Percentiles rank a stretch among this genome's conserved stretches.
Evolutionary conservation across 2,888 invertebrate genomes (phyloP).

Genomic region (Taphrorychus bicolor): DNA sequence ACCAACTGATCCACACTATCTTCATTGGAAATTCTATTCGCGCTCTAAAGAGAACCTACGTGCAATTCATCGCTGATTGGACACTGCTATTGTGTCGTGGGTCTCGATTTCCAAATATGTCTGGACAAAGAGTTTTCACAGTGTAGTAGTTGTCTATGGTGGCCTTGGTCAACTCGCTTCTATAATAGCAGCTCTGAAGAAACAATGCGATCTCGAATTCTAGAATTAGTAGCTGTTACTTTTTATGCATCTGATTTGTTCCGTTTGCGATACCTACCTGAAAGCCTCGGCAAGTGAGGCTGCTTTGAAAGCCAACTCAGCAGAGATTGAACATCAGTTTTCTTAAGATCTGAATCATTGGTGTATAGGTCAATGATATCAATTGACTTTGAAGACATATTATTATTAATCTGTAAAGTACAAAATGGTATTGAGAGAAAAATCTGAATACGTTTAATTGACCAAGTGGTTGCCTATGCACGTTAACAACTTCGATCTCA

Average conservation of each 20-base stretch:
- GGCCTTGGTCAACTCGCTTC: slow-evolving; percentile 71
- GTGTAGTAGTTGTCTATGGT: slow-evolving; percentile 75
- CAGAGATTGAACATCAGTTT: slow-evolving; percentile 67
- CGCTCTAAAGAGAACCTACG: slow-evolving; percentile 62
- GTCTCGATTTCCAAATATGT: slow-evolving; percentile 68
- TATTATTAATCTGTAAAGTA: too few relatives aligned
- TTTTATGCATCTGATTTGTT: too few relatives aligned
- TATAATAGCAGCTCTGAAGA: slow-evolving; percentile 72
- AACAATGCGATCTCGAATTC: slow-evolving; percentile 65
- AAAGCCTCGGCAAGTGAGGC: slow-evolving; percentile 69
- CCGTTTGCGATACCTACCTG: slow-evolving; percentile 61
- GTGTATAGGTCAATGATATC: slow-evolving; percentile 58
- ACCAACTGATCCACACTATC: too few relatives aligned
- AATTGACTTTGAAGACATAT: slow-evolving; percentile 13
- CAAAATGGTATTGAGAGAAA: too few relatives aligned
- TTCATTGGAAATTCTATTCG: too few relatives aligned
- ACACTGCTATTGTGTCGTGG: slow-evolving; percentile 57
- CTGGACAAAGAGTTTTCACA: slow-evolving; percentile 69
- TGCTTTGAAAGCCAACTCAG: slow-evolving; percentile 70
- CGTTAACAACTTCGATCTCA: too few relatives aligned
- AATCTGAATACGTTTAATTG: too few relatives aligned
- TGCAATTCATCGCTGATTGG: slow-evolving; percentile 57
- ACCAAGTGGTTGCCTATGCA: too few relatives aligned
- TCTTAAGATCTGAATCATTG: slow-evolving; percentile 67
- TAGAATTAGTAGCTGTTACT: too few relatives aligned